Conservation (phyloP, 2,888 invertebrate genomes). For the Carpatolechia fugitivella region DNA sequence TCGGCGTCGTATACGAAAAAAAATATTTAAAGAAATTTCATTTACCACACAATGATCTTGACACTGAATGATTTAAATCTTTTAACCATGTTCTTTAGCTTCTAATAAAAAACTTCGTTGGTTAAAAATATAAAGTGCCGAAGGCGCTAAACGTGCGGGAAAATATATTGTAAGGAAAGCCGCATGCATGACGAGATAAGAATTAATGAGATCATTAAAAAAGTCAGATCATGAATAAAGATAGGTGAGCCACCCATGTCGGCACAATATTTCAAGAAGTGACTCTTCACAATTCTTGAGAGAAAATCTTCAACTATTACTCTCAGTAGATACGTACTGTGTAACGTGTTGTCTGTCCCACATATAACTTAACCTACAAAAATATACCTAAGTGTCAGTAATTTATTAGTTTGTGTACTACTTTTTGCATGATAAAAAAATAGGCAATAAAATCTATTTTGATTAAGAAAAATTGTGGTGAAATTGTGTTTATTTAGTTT, state of each 20-base stretch:
- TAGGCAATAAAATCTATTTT: too few species aligned
- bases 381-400: too few species aligned
- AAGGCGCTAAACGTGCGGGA: constrained; percentile 8
- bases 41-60: too few species aligned
- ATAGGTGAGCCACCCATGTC: constrained; percentile 18
- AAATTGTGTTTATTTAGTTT: background rate
- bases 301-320: background rate
- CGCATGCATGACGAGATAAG: constrained; percentile 16
- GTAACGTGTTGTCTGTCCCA: too few species aligned
- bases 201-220: constrained; percentile 21
- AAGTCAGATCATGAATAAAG: constrained; percentile 18
- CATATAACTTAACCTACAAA: too few species aligned
- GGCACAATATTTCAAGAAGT: constrained; percentile 13
- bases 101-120: background rate
- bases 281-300: background rate
- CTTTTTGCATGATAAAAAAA: too few species aligned
- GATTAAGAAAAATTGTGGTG: too few species aligned
- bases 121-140: background rate
- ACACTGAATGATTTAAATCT: background rate
- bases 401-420: too few species aligned
- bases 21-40: too few species aligned
- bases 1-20: constrained; percentile 13
- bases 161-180: constrained; percentile 13
- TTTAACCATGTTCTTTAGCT: background rate
- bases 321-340: too few species aligned